A percentile compares a stretch with the other conserved stretches of the same genome.
phyloP scores from a whole-genome alignment of 1,140 invertebrate genomes.

The Araneus ventricosus region DNA sequence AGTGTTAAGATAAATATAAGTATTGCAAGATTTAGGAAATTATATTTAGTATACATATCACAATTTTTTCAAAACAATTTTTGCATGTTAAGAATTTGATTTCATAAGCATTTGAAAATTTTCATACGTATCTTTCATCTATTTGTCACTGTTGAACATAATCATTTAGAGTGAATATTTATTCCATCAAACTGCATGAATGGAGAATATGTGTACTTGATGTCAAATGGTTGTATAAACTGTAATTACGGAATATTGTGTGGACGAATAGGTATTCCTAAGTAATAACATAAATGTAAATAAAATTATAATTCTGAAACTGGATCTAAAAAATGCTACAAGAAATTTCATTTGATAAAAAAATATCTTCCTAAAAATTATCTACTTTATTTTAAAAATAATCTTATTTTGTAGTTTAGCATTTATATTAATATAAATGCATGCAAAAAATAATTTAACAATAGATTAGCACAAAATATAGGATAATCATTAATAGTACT shows the following conservation, averaged over 20 bases:
- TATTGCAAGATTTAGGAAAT: constrained; percentile 35
- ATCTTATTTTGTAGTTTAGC: not conserved
- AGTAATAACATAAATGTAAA: constrained; percentile 48
- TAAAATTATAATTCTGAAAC: constrained; percentile 12
- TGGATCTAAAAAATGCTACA: not conserved
- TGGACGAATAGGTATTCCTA: constrained; percentile 39
- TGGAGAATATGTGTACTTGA: constrained; percentile 65
- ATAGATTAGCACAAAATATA: constrained; percentile 16
- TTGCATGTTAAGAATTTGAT: constrained; percentile 24
- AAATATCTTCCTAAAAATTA: not conserved
- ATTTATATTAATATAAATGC: not conserved
- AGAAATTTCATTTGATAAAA: not conserved
- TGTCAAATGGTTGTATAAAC: constrained; percentile 67
- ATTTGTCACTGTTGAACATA: constrained; percentile 35
- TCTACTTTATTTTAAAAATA: not conserved
- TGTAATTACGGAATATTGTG: constrained; percentile 43
- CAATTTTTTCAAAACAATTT: constrained; percentile 28
- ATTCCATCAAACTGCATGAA: constrained; percentile 65
- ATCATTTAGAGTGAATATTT: constrained; percentile 70
- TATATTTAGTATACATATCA: constrained; percentile 70
- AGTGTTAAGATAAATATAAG: not conserved
- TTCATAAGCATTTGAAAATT: constrained; percentile 41
- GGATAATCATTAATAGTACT: not conserved
- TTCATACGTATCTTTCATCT: constrained; percentile 56
- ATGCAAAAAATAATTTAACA: constrained; percentile 16